Conservation (phyloP, 2,888 invertebrate genomes). For the Xestia sexstrigata region DNA sequence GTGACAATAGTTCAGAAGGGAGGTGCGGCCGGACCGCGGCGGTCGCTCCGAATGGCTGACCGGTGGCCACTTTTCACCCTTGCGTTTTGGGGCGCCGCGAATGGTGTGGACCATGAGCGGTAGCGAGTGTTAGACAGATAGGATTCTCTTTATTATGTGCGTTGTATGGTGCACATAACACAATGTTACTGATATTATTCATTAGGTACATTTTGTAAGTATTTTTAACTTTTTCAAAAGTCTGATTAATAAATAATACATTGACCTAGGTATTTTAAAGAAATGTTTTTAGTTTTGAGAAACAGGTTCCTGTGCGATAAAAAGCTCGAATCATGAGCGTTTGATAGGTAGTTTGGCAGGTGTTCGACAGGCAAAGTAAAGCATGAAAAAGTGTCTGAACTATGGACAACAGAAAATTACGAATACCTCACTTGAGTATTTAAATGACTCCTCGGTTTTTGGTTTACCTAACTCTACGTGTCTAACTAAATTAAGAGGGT, state of each 20-base stretch:
- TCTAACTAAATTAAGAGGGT: not conserved
- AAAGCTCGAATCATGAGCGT: not conserved
- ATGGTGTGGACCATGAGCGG: not conserved
- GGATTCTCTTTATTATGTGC: not conserved
- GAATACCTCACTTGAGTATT: not conserved
- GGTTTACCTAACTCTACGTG: not conserved
- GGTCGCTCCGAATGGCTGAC: constrained; percentile 62
- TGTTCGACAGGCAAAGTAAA: not conserved
- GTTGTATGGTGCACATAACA: not conserved
- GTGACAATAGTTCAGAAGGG: constrained; percentile 34
- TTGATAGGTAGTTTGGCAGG: not conserved
- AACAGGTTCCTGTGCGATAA: not conserved
- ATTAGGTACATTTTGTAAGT: not conserved
- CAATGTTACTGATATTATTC: not conserved
- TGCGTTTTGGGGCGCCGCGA: constrained; percentile 55
- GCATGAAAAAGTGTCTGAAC: not conserved
- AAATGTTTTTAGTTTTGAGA: not conserved
- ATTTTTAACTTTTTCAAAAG: no score
- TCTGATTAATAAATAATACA: not conserved
- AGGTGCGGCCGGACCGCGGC: constrained; percentile 57
- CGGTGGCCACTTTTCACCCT: constrained; percentile 64
- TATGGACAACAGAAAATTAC: not conserved
- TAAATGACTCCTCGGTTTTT: not conserved
- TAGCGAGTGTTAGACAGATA: constrained; percentile 17
- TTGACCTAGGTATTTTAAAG: not conserved